Conservation (phyloP, 2,113 vertebrate genomes). For the Tachysurus fulvidraco region DNA sequence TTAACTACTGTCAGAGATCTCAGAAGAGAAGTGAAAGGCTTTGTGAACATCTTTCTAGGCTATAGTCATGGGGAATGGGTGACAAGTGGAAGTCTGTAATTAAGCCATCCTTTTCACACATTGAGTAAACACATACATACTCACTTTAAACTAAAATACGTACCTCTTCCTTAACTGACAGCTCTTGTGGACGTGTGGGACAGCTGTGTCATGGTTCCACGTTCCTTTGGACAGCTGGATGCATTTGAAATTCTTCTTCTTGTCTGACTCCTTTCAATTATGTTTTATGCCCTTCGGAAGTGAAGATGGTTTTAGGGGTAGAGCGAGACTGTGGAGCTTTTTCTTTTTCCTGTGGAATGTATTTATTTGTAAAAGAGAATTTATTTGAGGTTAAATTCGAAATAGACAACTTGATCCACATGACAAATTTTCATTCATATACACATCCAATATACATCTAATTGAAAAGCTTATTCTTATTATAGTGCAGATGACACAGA, state of each 20-base stretch:
- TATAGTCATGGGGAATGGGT: not conserved
- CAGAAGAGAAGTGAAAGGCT: not conserved
- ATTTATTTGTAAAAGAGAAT: not conserved
- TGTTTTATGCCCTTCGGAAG: conserved; percentile 53
- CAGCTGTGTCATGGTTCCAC: conserved; percentile 43
- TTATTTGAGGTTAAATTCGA: not conserved
- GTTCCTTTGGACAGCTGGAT: conserved; percentile 26
- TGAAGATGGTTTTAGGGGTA: conserved; percentile 14
- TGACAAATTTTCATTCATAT: not conserved
- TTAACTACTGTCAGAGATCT: not conserved
- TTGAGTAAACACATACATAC: conserved; percentile 20
- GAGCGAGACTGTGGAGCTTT: conserved; percentile 21
- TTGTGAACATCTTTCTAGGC: not conserved
- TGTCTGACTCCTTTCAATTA: conserved; percentile 47
- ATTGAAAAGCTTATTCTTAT: not conserved
- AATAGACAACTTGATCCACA: not conserved
- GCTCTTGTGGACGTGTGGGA: conserved; percentile 37
- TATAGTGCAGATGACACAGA: not conserved
- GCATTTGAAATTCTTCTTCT: conserved; percentile 4
- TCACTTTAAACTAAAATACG: conserved; percentile 25
- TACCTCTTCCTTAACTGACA: conserved; percentile 23
- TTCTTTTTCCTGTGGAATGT: not conserved
- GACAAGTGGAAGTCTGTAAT: conserved; percentile 32
- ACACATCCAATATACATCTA: not conserved
- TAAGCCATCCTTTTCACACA: conserved; percentile 15